Evolutionary conservation across 2,888 invertebrate species (phyloP), one percentile per base, ranked within the genome.

Genomic region (Ennomos quercinarius): DNA sequence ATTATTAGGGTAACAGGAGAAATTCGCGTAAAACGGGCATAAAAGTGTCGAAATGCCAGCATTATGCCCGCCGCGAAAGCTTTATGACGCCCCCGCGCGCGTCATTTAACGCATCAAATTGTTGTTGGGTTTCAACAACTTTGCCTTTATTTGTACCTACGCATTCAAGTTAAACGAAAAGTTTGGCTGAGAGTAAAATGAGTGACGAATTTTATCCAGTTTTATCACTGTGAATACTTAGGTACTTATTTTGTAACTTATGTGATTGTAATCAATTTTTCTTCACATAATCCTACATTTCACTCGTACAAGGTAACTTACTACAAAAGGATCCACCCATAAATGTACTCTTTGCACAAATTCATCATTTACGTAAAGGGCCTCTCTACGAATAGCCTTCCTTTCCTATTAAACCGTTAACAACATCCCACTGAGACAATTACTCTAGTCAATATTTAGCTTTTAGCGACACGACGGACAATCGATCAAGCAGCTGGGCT

Each of bases 401-500:
- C 50, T 50, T 58, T 63, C 57, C 57, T 59, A 63, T 55, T 51
- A 56, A 44, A 61, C 60, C 53, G 53, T 63, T 59, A 49, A 56
- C 38, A 66, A 62, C 68, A 63, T 56, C 69, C 70, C 57, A 64
- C 65, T 41, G 73, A 74, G 79, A 73, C 78, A 82, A 82, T 83
- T 79, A 82, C 79, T 84, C 72, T 76, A 79, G 80, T 81, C 79
- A 81, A 83, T 80, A 81, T 77, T 76, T 80, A 76, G 84, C 84
- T 90, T 89, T 89, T 86, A 88, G 84, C 86, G 74, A 78, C 74
- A 70, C 74, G 72, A 68, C 70, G 71, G 77, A 76, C 83, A 79
- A 91, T 92, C 89, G 87, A 91, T 91, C 91, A 91, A 89, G 71
- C 90, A 87, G 90, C 84, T 90, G 89, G 90, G 80, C 76, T 76